phyloP scores from a whole-genome alignment of 2,113 vertebrate species.

The Sterna hirundo region DNA sequence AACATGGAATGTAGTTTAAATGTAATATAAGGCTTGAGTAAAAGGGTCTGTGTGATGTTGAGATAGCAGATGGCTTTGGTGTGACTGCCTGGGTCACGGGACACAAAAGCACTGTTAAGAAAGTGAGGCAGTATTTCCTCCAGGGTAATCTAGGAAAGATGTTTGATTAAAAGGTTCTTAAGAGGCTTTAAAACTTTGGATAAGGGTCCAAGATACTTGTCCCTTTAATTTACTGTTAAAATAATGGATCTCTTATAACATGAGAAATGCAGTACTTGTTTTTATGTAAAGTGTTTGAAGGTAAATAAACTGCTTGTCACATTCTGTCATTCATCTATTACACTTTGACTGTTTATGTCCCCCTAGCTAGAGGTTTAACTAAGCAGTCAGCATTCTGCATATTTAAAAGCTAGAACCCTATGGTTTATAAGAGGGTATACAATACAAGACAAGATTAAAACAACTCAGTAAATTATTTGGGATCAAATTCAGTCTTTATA shows the following conservation, averaged over 20 bases:
- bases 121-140: not conserved
- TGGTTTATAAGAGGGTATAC: not conserved
- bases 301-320: not conserved
- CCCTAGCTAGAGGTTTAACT: not conserved
- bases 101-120: not conserved
- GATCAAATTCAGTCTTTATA: not conserved
- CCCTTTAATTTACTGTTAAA: not conserved
- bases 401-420: not conserved
- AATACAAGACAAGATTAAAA: not conserved
- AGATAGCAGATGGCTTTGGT: not conserved
- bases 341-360: not conserved
- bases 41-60: not conserved
- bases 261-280: not conserved
- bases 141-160: not conserved
- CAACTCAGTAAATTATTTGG: not conserved
- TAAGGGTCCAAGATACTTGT: not conserved
- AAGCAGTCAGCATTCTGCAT: not conserved
- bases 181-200: not conserved
- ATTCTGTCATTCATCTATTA: not conserved
- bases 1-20: not conserved
- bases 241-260: not conserved
- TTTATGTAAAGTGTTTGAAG: not conserved
- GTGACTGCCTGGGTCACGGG: not conserved
- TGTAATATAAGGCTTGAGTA: not conserved
- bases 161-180: not conserved